A percentile compares a stretch with the other conserved stretches of the same genome.
Evolutionary conservation across 35 echinoderm and acorn worm species (phyloP).

Genomic region (Lytechinus variegatus): DNA sequence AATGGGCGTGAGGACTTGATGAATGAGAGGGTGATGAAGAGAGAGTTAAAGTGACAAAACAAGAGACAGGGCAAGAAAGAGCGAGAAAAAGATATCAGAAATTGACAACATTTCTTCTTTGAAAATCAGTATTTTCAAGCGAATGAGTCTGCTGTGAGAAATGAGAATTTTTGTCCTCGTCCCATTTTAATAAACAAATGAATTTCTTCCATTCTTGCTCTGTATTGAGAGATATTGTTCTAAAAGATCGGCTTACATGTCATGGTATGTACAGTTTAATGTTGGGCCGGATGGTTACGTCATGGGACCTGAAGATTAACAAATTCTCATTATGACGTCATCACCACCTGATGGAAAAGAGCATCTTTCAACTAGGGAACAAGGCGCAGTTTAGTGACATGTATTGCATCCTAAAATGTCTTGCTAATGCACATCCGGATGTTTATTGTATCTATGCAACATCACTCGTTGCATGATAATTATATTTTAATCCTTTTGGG

Average conservation of each 20-base stretch:
- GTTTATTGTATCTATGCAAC: neutral
- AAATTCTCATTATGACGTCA: neutral
- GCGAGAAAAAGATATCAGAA: neutral
- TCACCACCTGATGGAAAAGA: neutral
- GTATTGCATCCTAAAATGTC: neutral
- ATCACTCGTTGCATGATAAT: constrained; percentile 11
- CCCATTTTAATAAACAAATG: neutral
- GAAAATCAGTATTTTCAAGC: neutral
- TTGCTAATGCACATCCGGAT: neutral
- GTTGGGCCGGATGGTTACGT: neutral
- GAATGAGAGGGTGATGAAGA: too few species aligned
- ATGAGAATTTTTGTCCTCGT: neutral
- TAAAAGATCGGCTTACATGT: neutral
- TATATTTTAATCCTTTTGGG: neutral
- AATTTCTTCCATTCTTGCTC: neutral
- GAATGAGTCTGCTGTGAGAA: neutral
- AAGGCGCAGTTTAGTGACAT: neutral
- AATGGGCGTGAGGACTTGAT: too few species aligned
- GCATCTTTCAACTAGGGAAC: neutral
- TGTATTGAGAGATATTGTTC: neutral
- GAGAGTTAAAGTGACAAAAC: neutral
- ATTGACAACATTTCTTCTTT: neutral
- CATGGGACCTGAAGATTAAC: neutral
- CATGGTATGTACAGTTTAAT: neutral
- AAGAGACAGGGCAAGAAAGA: neutral